Percentiles rank a stretch among this genome's conserved stretches.
Conservation (phyloP, 2,113 vertebrate genomes). For the Mormoops blainvillei region DNA sequence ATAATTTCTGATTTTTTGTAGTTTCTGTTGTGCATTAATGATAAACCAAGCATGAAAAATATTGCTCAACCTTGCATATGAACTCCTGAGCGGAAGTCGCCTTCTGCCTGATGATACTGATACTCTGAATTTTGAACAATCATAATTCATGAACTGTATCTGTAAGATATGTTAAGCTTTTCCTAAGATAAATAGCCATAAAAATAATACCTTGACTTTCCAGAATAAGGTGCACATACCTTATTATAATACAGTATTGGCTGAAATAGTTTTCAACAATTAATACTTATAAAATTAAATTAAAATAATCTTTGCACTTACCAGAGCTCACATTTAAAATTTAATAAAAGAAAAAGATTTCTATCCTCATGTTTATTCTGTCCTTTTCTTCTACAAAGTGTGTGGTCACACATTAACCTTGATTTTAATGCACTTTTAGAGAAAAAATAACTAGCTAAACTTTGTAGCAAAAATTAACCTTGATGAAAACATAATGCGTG, state of each 20-base stretch:
- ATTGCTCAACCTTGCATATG: not conserved
- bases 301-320: not conserved
- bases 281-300: not conserved
- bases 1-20: not conserved
- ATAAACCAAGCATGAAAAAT: not conserved
- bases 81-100: not conserved
- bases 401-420: not conserved
- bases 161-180: not conserved
- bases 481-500: not conserved
- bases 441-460: not conserved
- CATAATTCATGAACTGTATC: not conserved
- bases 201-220: not conserved
- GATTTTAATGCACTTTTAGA: not conserved
- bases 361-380: not conserved
- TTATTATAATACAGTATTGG: not conserved
- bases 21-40: not conserved
- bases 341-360: not conserved
- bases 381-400: not conserved
- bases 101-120: not conserved
- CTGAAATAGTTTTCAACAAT: not conserved
- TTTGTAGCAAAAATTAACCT: not conserved
- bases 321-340: not conserved
- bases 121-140: not conserved
- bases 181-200: not conserved
- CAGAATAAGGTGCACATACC: not conserved